phyloP scores from a whole-genome alignment of 2,113 vertebrate genomes.

The Capricornis sumatraensis region DNA sequence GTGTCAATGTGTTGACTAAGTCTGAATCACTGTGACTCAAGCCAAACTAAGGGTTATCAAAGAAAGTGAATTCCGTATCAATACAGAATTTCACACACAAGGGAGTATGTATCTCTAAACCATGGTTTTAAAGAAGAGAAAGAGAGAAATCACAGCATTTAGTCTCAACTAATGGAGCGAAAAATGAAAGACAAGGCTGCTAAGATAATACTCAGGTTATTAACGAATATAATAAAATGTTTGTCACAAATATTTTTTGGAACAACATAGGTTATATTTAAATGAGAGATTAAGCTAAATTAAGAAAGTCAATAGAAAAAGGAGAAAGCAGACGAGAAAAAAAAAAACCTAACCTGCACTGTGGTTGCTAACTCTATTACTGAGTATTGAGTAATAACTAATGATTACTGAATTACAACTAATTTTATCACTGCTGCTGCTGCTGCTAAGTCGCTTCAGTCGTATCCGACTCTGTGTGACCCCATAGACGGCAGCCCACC shows the following conservation, averaged over 20 bases:
- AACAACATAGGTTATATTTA: background rate
- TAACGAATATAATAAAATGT: background rate
- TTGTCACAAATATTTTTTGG: background rate
- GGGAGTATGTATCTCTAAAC: background rate
- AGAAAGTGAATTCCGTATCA: background rate
- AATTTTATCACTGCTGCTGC: too few species aligned
- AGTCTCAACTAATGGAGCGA: background rate
- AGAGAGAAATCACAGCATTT: background rate
- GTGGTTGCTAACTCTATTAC: background rate
- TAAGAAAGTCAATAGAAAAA: background rate
- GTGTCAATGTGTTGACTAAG: background rate
- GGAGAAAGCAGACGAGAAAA: background rate
- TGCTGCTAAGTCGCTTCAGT: too few species aligned
- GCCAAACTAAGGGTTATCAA: background rate
- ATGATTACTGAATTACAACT: background rate
- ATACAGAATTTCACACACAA: background rate
- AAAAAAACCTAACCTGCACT: background rate
- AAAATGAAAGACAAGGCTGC: background rate
- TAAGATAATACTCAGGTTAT: background rate
- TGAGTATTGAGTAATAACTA: background rate
- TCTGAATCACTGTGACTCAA: background rate
- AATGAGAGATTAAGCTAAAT: background rate
- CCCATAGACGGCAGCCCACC: too few species aligned
- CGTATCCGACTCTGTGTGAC: accelerated
- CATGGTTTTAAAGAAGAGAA: background rate